phyloP scores from a whole-genome alignment of 2,888 invertebrate genomes.

The Ypsolopha scabrella region DNA sequence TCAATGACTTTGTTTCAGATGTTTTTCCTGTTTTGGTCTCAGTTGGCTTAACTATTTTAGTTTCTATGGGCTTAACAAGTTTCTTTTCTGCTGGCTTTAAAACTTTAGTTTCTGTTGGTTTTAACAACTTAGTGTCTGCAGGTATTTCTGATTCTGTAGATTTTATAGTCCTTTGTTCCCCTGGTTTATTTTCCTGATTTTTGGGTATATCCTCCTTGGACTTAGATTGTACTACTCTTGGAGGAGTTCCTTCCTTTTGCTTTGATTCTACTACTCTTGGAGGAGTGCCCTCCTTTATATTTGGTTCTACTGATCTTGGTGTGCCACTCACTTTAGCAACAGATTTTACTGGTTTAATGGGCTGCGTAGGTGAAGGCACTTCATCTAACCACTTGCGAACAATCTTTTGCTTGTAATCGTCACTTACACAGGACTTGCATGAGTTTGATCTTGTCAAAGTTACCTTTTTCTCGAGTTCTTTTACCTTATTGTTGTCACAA shows the following conservation, averaged over 20 bases:
- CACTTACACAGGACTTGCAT: conserved; percentile 69
- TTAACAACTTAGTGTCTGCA: no score
- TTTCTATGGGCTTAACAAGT: no score
- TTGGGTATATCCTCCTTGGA: no score
- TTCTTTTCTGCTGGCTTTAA: no score
- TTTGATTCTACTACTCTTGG: conserved; percentile 41
- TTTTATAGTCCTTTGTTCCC: neutral
- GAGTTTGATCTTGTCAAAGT: conserved; percentile 53
- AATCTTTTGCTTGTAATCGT: conserved; percentile 79
- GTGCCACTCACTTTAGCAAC: conserved; percentile 55
- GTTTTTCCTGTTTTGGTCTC: no score
- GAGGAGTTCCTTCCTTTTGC: conserved; percentile 22
- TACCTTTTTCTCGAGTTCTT: conserved; percentile 32
- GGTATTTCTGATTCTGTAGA: neutral
- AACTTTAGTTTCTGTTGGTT: no score
- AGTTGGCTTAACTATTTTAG: no score
- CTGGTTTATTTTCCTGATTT: neutral
- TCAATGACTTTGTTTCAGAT: no score
- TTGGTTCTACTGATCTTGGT: conserved; percentile 41
- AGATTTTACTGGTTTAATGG: conserved; percentile 35
- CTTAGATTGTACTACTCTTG: neutral
- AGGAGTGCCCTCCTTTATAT: conserved; percentile 23
- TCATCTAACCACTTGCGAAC: conserved; percentile 84
- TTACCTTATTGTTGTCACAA: conserved; percentile 54
- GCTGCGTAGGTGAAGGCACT: conserved; percentile 60